phyloP scores from a whole-genome alignment of 2,797 vertebrate species.

The Acipenser ruthenus region DNA sequence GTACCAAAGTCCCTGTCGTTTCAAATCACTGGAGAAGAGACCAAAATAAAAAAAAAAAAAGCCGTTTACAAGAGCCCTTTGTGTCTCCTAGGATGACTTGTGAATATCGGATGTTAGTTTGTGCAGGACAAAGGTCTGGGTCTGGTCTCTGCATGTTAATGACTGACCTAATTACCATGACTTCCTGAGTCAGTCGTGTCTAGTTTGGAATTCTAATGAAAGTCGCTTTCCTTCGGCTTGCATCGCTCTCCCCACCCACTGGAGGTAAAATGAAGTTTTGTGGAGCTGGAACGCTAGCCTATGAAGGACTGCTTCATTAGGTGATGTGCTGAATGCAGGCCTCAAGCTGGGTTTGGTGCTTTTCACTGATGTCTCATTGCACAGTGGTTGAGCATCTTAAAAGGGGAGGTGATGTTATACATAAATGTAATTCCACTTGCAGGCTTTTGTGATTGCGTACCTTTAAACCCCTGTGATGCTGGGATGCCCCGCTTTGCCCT shows the following conservation, averaged over 20 bases:
- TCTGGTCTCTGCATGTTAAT: background rate
- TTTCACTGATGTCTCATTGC: too few species aligned
- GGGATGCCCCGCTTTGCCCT: too few species aligned
- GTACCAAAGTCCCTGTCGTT: background rate
- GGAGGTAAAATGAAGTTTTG: too few species aligned
- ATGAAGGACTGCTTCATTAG: too few species aligned
- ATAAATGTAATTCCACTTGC: too few species aligned
- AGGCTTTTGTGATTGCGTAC: too few species aligned
- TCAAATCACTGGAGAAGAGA: background rate
- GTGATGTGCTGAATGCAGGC: too few species aligned
- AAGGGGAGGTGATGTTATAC: too few species aligned
- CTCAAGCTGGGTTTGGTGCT: too few species aligned
- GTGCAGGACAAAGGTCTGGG: background rate
- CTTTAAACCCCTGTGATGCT: too few species aligned
- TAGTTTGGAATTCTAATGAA: background rate
- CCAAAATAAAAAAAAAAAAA: background rate
- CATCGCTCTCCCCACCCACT: background rate
- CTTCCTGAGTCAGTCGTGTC: background rate
- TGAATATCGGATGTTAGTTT: background rate
- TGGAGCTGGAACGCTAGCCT: too few species aligned
- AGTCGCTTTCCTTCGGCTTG: background rate
- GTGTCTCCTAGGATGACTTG: background rate
- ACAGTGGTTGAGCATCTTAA: too few species aligned
- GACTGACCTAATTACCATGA: background rate
- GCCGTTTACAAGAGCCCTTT: background rate